Evolutionary conservation across 2,113 vertebrate genomes (phyloP), one percentile per base, ranked within the genome.

Genomic region (Myiozetetes cayanensis): DNA sequence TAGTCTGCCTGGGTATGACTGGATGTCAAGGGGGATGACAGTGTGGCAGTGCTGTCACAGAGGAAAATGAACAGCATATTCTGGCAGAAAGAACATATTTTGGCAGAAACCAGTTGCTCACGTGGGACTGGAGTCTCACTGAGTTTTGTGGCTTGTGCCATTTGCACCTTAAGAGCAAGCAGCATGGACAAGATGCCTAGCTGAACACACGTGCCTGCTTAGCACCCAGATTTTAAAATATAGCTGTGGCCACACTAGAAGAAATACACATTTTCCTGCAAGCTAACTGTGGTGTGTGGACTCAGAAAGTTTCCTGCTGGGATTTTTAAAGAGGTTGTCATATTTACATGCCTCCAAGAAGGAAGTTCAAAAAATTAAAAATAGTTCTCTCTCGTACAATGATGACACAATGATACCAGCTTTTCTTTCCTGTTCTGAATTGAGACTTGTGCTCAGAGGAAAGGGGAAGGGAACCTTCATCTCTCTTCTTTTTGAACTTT

Each of bases 321-420:
- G 33, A 25, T 94, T 93, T 89, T 92, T 39, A 71, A 93, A 94
- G 33, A 80, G 25, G 27, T 12, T 86, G 74, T 78, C 5, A 0
- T 84, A 88, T 84, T 90, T 92, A 70, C 61, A 83, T 62, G 50
- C 17, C 37, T 87, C 14, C n/a, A 50, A 95, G 47, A 94, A 89
- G 63, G 44, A 96, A 72, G 70, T 77, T 93, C 1, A 92, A 89
- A 91, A 90, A 94, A 68, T 30, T 56, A 68, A 93, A 93, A 83
- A 78, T 59, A 61, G 30, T 52, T 92, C 43, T 75, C 19, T 88
- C 25, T 82, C 2, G 0, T 91, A 50, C 14, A 46, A 82, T 56
- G 70, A 72, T 87, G 68, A 47, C 62, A 85, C 20, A 56, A 58
- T 55, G 82, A 93, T 58, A 94, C 37, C 39, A 62, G 5, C 1